A percentile compares a stretch with the other conserved stretches of the same genome.
Evolutionary conservation across 2,888 invertebrate species (phyloP).

Genomic region (Acleris emargana): DNA sequence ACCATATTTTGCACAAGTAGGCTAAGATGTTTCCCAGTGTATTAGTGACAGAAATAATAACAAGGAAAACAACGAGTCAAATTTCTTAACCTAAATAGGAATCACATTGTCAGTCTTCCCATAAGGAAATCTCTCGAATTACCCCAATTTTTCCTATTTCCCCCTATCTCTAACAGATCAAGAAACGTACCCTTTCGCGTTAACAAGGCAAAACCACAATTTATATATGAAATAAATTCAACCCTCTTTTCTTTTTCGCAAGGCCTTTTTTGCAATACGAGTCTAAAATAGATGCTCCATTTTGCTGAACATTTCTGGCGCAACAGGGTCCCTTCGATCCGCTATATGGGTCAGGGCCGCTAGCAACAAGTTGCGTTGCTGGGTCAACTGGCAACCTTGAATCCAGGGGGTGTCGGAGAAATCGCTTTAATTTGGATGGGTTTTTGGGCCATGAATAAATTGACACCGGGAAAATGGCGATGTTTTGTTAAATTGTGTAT

Average conservation of each 20-base stretch:
- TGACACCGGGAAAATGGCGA: too few relatives aligned
- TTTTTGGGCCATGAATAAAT: not conserved
- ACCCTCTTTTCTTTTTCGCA: not conserved
- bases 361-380: slow-evolving; percentile 39
- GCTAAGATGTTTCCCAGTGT: too few relatives aligned
- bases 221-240: not conserved
- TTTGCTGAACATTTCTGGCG: too few relatives aligned
- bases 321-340: slow-evolving; percentile 15
- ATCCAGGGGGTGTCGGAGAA: not conserved
- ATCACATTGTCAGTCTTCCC: not conserved
- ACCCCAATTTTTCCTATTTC: not conserved
- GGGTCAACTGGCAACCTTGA: slow-evolving; percentile 13
- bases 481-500: too few relatives aligned
- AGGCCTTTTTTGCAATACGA: not conserved
- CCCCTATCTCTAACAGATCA: not conserved
- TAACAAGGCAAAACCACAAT: not conserved
- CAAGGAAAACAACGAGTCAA: not conserved
- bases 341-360: slow-evolving; percentile 38
- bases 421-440: slow-evolving; percentile 2
- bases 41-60: not conserved
- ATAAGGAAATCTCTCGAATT: slow-evolving; percentile 2
- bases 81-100: not conserved
- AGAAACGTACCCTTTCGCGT: not conserved
- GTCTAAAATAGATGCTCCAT: too few relatives aligned
- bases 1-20: too few relatives aligned